Evolutionary conservation across 1,140 invertebrate species (phyloP).

Genomic region (Samia ricini): DNA sequence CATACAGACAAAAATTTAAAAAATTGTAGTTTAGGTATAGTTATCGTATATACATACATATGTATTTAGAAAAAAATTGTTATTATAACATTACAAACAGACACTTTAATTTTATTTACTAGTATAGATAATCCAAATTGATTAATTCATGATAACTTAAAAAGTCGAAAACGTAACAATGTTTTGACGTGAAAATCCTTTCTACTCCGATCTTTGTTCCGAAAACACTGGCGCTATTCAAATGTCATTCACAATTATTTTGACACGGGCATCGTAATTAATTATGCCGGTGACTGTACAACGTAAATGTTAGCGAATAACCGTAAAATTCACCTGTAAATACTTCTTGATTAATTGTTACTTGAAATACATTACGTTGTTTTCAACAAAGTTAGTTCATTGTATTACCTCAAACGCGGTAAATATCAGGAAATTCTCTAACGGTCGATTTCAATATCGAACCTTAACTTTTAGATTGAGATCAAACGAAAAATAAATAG

Average conservation of each 20-base stretch:
- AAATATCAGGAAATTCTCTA: not conserved
- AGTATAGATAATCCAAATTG: no score
- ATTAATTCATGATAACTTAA: no score
- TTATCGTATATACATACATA: no score
- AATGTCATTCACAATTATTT: slow-evolving; percentile 9
- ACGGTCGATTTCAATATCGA: no score
- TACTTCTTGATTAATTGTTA: slow-evolving; percentile 1
- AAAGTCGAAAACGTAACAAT: not conserved
- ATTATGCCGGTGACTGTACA: slow-evolving; percentile 4
- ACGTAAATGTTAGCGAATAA: not conserved
- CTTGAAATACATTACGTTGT: slow-evolving; percentile 3
- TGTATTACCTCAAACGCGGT: not conserved
- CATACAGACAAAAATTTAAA: no score
- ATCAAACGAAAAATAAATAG: no score
- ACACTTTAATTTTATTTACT: no score
- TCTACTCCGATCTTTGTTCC: not conserved
- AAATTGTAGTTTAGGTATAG: no score
- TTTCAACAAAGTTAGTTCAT: not conserved
- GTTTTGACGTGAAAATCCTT: not conserved
- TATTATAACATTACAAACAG: no score
- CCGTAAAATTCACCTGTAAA: slow-evolving; percentile 4
- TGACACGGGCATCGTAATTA: slow-evolving; percentile 8
- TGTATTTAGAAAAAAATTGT: no score
- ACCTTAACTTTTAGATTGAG: no score
- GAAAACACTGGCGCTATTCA: not conserved